phyloP scores from a whole-genome alignment of 2,113 vertebrate species.

The Hippocampus abdominalis region DNA sequence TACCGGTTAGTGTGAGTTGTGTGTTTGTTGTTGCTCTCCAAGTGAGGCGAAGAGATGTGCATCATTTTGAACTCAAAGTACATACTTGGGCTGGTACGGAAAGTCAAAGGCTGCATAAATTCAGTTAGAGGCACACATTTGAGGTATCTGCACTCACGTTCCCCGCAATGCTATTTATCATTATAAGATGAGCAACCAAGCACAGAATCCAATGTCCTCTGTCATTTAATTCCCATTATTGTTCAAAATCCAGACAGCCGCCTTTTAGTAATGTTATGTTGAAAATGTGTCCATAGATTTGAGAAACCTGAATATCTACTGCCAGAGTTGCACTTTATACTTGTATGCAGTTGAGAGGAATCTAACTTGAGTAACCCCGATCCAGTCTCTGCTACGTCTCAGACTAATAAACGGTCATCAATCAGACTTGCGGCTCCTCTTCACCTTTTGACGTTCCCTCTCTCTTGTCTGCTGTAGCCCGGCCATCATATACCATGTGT shows the following conservation, averaged over 20 bases:
- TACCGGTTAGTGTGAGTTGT: background rate
- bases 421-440: background rate
- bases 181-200: background rate
- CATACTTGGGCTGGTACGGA: background rate
- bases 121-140: background rate
- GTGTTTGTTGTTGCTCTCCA: background rate
- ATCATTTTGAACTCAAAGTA: conserved; percentile 6
- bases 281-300: background rate
- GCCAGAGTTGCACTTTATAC: background rate
- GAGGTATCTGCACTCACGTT: background rate
- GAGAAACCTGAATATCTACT: background rate
- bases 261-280: background rate
- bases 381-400: background rate
- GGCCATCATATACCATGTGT: conserved; percentile 8
- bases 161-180: conserved; percentile 6
- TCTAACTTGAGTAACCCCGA: background rate
- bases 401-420: background rate
- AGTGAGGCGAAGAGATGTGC: background rate
- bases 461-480: conserved; percentile 8
- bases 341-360: background rate
- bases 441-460: background rate
- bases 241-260: background rate
- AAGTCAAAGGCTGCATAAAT: background rate
- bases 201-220: background rate
- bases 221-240: background rate